Evolutionary conservation across 2,797 vertebrate species (phyloP), one percentile per base, ranked within the genome.

Genomic region (Meda fulgida): DNA sequence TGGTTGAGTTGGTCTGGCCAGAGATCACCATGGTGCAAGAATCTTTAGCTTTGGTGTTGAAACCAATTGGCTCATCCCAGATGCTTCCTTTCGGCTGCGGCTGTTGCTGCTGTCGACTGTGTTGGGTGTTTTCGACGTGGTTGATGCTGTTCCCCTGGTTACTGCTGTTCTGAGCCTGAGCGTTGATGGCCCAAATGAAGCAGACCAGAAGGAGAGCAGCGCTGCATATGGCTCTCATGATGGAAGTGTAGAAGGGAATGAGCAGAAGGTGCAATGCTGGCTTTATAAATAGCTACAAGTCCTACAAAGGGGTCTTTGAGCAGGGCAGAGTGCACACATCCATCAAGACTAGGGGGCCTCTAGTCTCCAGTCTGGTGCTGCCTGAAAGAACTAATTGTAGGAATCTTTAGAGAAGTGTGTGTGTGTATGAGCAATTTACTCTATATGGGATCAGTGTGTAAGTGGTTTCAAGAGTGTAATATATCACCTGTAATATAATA

Each of bases 11-110:
- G 40, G 93, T 92, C 0, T 93, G 88, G 3, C 90, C 93, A 0
- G 92, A 96, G 66, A 94, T 29, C 29, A 71, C 93, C 94, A 97
- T 96, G 58, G 84, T 89, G 80, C 97, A 97, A 48, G 91, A 46
- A 21, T 97, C 96, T 91, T 93, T 96, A 89, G 78, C 86, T 94
- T 95, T 96, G 90, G 95, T 97, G 91, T 63, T 95, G 93, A 98
- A 98, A 70, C 69, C 89, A 85, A 97, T 93, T 65, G 93, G 92
- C 85, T 96, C 95, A 83, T 96, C 95, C 89, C 89, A 93, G 43
- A 90, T 31, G 90, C 91, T 93, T 53, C 83, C 89, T 53, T 69
- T 43, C 87, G 89, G 75, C 36, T 85, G 90, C 7, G 90, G 88
- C 10, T 88, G 90, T 9, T 86, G 87, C 21, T 86, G 87, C 19